Base-by-base conservation (phyloP, 2,113 vertebrate genomes). In the Emydura subglobosa region DNA sequence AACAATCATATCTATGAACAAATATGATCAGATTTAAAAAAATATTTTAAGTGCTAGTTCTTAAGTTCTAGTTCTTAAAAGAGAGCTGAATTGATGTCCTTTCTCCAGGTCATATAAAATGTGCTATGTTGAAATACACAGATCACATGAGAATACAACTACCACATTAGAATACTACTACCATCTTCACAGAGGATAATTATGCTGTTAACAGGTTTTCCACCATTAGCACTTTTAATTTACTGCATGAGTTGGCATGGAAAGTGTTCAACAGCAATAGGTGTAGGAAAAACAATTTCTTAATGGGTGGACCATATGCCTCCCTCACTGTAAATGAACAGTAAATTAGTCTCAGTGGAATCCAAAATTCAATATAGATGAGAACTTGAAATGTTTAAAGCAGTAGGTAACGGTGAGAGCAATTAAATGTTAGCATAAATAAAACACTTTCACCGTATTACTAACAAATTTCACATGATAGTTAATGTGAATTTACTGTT, bases 301-400 rank as follows among this genome's bases (percentile, higher is more conserved):
- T 95, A 74, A 85, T 29, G 29, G 83, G 27, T 88, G 25, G 91
- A 72, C 59, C 5, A 4, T 55, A 53, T 79, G 50, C 78, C 16
- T 61, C 55, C 10, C 22, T 95, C 57, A 78, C 42, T 59, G 42
- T 44, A 91, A 90, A 3, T 25, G 24, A 90, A 94, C 24, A 85
- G 14, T 53, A 88, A 80, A 86, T 44, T 85, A 50, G 25, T 54
- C 68, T 91, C 80, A 92, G 87, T n/a, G 93, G 85, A 92, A 86
- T 50, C 5, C 53, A 86, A 65, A 94, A 79, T 47, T 81, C 39
- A 82, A 44, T 54, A 27, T 76, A 84, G 51, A 61, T 8, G 11
- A 85, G 49, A 87, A 24, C 29, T 51, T 21, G 21, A 51, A 54
- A 7, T 72, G 11, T 72, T 85, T 79, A 31, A 80, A 86, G 51